Conservation (phyloP, 1,140 invertebrate genomes). For the Paralvinella palmiformis region DNA sequence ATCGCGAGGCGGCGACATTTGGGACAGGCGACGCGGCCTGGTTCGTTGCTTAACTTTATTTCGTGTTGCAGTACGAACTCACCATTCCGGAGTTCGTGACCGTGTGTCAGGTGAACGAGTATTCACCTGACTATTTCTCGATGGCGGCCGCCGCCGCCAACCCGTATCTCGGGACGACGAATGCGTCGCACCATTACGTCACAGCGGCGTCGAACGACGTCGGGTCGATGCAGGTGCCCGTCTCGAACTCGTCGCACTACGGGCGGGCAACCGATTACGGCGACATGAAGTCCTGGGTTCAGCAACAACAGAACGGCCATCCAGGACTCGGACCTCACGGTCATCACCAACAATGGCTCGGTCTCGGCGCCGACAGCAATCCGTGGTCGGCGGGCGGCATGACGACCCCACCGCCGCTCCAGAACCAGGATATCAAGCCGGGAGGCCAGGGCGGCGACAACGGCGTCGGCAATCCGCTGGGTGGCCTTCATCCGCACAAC, state of each 20-base stretch:
- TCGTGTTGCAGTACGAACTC: neutral
- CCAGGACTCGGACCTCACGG: constrained; percentile 55
- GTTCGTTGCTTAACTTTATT: too few relatives aligned
- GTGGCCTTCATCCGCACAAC: constrained; percentile 26
- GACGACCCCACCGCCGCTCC: constrained; percentile 59
- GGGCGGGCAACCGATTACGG: constrained; percentile 59
- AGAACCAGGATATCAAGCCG: constrained; percentile 29
- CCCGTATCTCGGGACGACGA: constrained; percentile 1
- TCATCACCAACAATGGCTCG: constrained; percentile 23
- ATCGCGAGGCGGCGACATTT: neutral
- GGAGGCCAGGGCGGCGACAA: constrained; percentile 30
- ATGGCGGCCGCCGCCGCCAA: constrained; percentile 13
- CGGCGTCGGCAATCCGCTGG: constrained; percentile 61
- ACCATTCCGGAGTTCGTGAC: neutral
- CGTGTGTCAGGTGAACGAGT: neutral
- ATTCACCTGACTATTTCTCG: neutral
- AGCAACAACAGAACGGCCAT: constrained; percentile 63
- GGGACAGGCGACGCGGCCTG: too few relatives aligned
- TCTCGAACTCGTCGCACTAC: constrained; percentile 28
- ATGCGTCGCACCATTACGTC: neutral
- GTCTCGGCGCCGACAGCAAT: constrained; percentile 20
- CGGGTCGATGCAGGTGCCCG: constrained; percentile 1
- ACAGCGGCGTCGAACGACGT: neutral
- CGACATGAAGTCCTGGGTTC: constrained; percentile 91
- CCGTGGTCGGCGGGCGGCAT: constrained; percentile 59